Evolutionary conservation across 2,888 invertebrate genomes (phyloP).

Genomic region (Aphrophora alni): DNA sequence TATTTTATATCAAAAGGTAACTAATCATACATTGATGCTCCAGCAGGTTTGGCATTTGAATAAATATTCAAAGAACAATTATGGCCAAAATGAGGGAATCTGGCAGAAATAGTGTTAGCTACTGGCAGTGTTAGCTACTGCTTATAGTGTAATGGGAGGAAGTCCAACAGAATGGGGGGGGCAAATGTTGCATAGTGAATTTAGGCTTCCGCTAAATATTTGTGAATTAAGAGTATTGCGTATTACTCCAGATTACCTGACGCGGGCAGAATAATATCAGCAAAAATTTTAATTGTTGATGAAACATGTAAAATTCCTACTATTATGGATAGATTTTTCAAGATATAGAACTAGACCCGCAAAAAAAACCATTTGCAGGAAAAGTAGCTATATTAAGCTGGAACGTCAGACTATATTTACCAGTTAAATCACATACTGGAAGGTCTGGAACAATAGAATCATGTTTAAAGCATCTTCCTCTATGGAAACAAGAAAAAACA

Average conservation of each 20-base stretch:
- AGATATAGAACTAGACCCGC: too few relatives aligned
- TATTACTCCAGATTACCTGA: background rate
- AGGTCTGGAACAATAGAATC: too few relatives aligned
- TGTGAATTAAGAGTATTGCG: background rate
- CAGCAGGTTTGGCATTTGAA: too few relatives aligned
- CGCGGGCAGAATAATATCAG: background rate
- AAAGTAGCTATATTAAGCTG: background rate
- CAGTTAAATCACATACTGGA: background rate
- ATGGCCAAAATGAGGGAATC: too few relatives aligned
- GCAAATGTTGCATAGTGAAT: background rate
- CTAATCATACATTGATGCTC: too few relatives aligned
- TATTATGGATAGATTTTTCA: background rate
- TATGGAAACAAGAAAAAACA: too few relatives aligned
- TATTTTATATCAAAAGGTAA: too few relatives aligned
- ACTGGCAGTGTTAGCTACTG: too few relatives aligned
- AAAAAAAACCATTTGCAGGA: background rate
- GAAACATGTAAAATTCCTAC: background rate
- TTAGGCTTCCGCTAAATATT: background rate
- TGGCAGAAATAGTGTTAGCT: too few relatives aligned
- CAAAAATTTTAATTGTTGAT: background rate
- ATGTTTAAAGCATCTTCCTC: too few relatives aligned
- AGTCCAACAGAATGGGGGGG: background rate
- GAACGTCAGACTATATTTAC: background rate
- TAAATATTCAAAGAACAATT: too few relatives aligned
- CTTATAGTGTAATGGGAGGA: background rate